Conservation (phyloP, 2,113 vertebrate species). For the Opisthocomus hoazin region DNA sequence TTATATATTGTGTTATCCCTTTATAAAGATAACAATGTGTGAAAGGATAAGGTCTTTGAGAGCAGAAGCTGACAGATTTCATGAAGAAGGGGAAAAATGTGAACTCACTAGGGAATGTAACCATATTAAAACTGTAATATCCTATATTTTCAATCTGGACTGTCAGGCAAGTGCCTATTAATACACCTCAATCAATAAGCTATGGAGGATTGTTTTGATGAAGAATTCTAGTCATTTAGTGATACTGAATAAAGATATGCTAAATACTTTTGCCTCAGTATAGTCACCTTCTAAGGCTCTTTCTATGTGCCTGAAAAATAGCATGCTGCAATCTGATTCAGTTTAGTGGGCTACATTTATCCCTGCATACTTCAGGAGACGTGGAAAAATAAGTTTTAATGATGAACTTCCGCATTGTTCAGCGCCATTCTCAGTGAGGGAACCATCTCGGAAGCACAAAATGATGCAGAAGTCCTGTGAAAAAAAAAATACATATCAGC, state of each 20-base stretch:
- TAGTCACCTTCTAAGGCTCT: neutral
- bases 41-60: slow-evolving; percentile 51
- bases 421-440: neutral
- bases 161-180: slow-evolving; percentile 13
- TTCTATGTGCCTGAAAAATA: neutral
- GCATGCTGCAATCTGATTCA: neutral
- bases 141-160: neutral
- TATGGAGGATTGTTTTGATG: neutral
- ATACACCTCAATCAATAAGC: slow-evolving; percentile 17
- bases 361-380: neutral
- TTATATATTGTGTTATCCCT: slow-evolving; percentile 63
- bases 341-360: neutral
- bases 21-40: slow-evolving; percentile 72
- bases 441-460: neutral
- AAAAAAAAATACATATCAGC: neutral
- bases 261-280: neutral
- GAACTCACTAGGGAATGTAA: slow-evolving; percentile 7
- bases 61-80: slow-evolving; percentile 22
- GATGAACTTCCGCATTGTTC: neutral
- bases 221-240: neutral
- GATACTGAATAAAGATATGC: neutral
- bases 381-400: neutral
- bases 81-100: neutral
- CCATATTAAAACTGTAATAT: slow-evolving; percentile 41
- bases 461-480: neutral